phyloP scores from a whole-genome alignment of 2,888 invertebrate species.

The Polyommatus icarus region DNA sequence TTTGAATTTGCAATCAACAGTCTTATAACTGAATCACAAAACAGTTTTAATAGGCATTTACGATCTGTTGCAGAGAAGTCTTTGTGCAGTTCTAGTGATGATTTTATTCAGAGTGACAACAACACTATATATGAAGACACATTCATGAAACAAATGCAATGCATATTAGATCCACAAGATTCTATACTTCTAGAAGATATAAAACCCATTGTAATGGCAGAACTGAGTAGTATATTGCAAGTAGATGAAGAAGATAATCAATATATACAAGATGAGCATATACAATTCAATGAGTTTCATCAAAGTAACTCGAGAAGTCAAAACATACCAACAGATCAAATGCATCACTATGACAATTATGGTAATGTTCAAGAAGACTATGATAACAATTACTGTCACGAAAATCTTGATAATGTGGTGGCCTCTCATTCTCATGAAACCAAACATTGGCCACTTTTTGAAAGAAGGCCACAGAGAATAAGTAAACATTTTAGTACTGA shows the following conservation, averaged over 20 bases:
- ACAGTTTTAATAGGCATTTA: slow-evolving; percentile 68
- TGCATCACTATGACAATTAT: neutral
- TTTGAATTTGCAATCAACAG: slow-evolving; percentile 77
- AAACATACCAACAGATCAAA: neutral
- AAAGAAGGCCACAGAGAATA: slow-evolving; percentile 49
- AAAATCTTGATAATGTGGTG: slow-evolving; percentile 40
- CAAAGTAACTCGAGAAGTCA: neutral
- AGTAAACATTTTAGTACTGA: slow-evolving; percentile 45
- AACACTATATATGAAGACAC: slow-evolving; percentile 85
- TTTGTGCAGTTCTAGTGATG: slow-evolving; percentile 61
- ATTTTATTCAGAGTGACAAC: slow-evolving; percentile 81
- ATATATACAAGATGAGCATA: slow-evolving; percentile 33
- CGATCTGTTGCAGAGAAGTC: slow-evolving; percentile 75
- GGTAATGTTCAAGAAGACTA: slow-evolving; percentile 8
- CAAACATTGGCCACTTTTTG: slow-evolving; percentile 50
- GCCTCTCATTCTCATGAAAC: slow-evolving; percentile 37
- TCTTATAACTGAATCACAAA: slow-evolving; percentile 74
- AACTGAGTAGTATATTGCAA: slow-evolving; percentile 79
- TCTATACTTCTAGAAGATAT: slow-evolving; percentile 79
- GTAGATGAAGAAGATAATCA: slow-evolving; percentile 53
- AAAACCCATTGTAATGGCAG: slow-evolving; percentile 81
- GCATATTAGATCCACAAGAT: slow-evolving; percentile 80
- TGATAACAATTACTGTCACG: slow-evolving; percentile 40
- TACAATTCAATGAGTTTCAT: slow-evolving; percentile 33
- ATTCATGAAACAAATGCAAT: slow-evolving; percentile 86